phyloP scores from a whole-genome alignment of 2,888 invertebrate genomes.

The Drosophila bunnanda region DNA sequence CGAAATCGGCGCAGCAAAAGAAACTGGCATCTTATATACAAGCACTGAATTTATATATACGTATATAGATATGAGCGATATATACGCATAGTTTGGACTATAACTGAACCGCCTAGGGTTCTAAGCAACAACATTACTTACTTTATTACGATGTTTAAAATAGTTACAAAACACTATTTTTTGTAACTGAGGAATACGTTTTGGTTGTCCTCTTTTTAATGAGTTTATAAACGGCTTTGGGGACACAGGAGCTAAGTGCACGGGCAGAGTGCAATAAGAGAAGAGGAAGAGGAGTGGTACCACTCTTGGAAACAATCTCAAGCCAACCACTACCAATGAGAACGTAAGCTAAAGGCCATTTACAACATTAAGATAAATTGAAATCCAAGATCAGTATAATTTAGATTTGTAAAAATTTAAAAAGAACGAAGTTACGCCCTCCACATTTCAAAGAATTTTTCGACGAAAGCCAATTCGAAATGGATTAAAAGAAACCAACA shows the following conservation, averaged over 20 bases:
- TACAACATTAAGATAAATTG: conserved; percentile 1
- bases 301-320: background rate
- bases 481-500: conserved; percentile 25
- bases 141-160: conserved; percentile 58
- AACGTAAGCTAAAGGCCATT: background rate
- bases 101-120: conserved; percentile 71
- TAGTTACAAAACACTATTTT: conserved; percentile 49
- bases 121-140: conserved; percentile 69
- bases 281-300: background rate
- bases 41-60: conserved; percentile 79
- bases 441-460: conserved; percentile 70
- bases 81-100: conserved; percentile 65
- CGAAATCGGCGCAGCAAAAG: conserved; percentile 36
- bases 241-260: background rate
- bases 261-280: conserved; percentile 26
- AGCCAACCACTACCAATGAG: conserved; percentile 3
- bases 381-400: conserved; percentile 23
- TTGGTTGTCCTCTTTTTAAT: conserved; percentile 25
- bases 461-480: conserved; percentile 55
- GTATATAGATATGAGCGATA: conserved; percentile 50
- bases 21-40: conserved; percentile 61
- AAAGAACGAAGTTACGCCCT: conserved; percentile 64
- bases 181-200: conserved; percentile 33
- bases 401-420: conserved; percentile 34
- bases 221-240: background rate